phyloP scores from a whole-genome alignment of 2,797 vertebrate species.

The Craterocephalus amniculus region DNA sequence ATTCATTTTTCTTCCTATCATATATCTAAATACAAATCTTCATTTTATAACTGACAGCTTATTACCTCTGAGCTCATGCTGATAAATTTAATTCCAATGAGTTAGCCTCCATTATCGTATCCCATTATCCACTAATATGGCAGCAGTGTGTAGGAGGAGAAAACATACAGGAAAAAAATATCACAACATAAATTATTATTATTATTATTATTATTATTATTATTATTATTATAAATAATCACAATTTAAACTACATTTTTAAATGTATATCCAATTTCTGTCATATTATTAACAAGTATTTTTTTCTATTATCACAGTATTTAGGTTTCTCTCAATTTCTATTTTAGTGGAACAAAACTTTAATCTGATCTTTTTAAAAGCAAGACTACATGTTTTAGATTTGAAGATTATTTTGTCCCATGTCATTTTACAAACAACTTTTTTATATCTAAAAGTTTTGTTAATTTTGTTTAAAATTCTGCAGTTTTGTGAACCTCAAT shows the following conservation, averaged over 20 bases:
- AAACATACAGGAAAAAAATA: constrained; percentile 62
- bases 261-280: neutral
- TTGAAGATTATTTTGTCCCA: no score
- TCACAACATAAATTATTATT: constrained; percentile 1
- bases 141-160: constrained; percentile 71
- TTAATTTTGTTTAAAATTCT: no score
- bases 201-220: constrained; percentile 23
- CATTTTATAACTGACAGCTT: constrained; percentile 89
- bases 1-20: constrained; percentile 86
- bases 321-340: no score
- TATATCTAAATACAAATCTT: constrained; percentile 90
- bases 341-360: no score
- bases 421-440: neutral
- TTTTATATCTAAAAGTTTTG: neutral
- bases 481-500: no score
- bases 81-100: constrained; percentile 87
- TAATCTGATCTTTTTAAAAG: neutral
- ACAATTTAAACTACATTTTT: neutral
- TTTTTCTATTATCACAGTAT: neutral
- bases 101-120: constrained; percentile 86
- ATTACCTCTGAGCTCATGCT: constrained; percentile 87
- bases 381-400: neutral
- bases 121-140: constrained; percentile 85
- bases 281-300: neutral
- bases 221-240: constrained; percentile 21